phyloP scores from a whole-genome alignment of 1,140 invertebrate genomes.

The Lordiphosa clarofinis region DNA sequence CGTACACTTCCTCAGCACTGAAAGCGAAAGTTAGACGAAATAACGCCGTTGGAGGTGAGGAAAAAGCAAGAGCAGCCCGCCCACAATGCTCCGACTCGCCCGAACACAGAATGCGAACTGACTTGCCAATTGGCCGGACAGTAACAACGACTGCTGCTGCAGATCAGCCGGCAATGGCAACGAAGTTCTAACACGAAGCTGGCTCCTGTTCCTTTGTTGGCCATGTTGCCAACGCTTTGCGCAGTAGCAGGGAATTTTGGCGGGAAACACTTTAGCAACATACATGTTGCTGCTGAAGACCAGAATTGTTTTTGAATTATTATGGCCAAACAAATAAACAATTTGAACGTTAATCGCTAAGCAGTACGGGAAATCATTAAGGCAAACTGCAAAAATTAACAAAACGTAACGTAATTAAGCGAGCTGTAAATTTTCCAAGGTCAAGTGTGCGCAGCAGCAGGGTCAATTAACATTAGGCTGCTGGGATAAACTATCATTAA shows the following conservation, averaged over 20 bases:
- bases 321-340: slow-evolving; percentile 8
- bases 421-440: slow-evolving; percentile 49
- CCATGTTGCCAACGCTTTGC: slow-evolving; percentile 44
- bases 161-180: slow-evolving; percentile 55
- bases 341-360: slow-evolving; percentile 9
- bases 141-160: slow-evolving; percentile 25
- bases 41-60: background rate
- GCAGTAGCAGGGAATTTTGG: slow-evolving; percentile 55
- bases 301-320: slow-evolving; percentile 5
- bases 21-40: background rate
- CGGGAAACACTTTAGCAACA: slow-evolving; percentile 53
- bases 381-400: slow-evolving; percentile 43
- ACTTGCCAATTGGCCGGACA: slow-evolving; percentile 18
- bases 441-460: slow-evolving; percentile 30
- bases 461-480: slow-evolving; percentile 44
- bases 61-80: slow-evolving; percentile 18
- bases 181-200: slow-evolving; percentile 28
- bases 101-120: slow-evolving; percentile 61
- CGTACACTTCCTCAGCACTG: slow-evolving; percentile 1
- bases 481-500: slow-evolving; percentile 33
- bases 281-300: slow-evolving; percentile 34
- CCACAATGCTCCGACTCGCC: slow-evolving; percentile 45
- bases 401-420: slow-evolving; percentile 65
- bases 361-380: slow-evolving; percentile 41
- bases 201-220: slow-evolving; percentile 13